phyloP scores from a whole-genome alignment of 2,888 invertebrate genomes.

The Xestia c-nigrum region DNA sequence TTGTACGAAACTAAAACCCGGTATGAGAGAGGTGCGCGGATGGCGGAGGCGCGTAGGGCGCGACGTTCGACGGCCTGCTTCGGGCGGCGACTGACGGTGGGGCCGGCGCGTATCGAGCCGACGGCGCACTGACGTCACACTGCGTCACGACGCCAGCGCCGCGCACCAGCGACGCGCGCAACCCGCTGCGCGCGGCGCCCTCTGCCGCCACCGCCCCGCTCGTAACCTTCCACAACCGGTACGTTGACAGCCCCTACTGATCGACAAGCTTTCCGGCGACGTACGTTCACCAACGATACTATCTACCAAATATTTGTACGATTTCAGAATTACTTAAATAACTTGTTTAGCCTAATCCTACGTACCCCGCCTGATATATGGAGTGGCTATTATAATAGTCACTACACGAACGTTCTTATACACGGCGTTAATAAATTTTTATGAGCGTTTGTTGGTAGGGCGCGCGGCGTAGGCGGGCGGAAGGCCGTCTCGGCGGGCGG shows the following conservation, averaged over 20 bases:
- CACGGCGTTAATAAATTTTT: conserved; percentile 72
- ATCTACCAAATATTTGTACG: conserved; percentile 62
- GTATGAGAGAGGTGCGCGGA: conserved; percentile 87
- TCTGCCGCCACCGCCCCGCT: conserved; percentile 80
- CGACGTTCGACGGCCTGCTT: conserved; percentile 88
- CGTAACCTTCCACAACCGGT: conserved; percentile 87
- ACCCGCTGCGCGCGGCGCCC: conserved; percentile 78
- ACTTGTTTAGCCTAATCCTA: conserved; percentile 37
- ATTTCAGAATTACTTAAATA: conserved; percentile 53
- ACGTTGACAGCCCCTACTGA: conserved; percentile 83
- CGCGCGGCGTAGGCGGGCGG: conserved; percentile 72
- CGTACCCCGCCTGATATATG: conserved; percentile 18
- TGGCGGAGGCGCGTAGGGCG: conserved; percentile 85
- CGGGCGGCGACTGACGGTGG: conserved; percentile 91
- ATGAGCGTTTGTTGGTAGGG: conserved; percentile 73
- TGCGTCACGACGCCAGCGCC: conserved; percentile 91
- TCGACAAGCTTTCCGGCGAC: conserved; percentile 77
- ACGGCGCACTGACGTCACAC: conserved; percentile 93
- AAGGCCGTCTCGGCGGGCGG: conserved; percentile 73
- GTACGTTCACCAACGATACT: conserved; percentile 55
- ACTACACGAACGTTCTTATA: conserved; percentile 62
- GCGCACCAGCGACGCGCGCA: conserved; percentile 85
- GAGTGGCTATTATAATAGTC: conserved; percentile 46
- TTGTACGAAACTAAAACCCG: conserved; percentile 89
- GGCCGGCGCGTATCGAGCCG: conserved; percentile 92